Base-by-base conservation (phyloP, 2,888 invertebrate species). In the Resseliella maxima region DNA sequence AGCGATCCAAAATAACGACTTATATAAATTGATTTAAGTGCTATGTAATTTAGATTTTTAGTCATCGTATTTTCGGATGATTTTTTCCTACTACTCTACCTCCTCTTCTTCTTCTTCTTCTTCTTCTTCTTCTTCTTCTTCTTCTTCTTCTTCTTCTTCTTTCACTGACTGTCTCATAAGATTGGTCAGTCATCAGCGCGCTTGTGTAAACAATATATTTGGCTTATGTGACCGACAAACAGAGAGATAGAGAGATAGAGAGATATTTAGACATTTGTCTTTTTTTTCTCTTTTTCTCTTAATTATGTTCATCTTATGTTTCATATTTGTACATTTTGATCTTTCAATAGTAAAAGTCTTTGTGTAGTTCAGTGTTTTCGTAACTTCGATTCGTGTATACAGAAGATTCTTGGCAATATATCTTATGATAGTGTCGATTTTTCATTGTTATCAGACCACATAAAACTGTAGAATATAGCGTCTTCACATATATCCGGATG, bases 1-100 rank as follows among this genome's bases (percentile, higher is more conserved):
- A 59, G 41, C 59, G 24, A 2, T 59, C 12, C 24, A 15, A 59
- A 59, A 24, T 59, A 59, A 59, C 59, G 59, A 72, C 35, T 27
- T 35, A 72, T 72, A 35, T 31, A 72, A 72, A 72, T 31, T 72
- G 72, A 72, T 83, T 38, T 83, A 35, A 72, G 72, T 72, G 72
- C 72, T 72, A 31, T 72, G 72, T 72, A 72, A 72, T 72, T 72
- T 27, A 35, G 72, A 10, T 38, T 83, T 38, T n/a, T 21, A 38
- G 21, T 83, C 8, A 0, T 35, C n/a, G 2, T 72, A 0, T 54
- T n/a, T n/a, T n/a, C n/a, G n/a, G n/a, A n/a, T n/a, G n/a, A n/a
- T n/a, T n/a, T n/a, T n/a, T n/a, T n/a, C n/a, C n/a, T n/a, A n/a
- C n/a, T n/a, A n/a, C n/a, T n/a, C n/a, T n/a, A n/a, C n/a, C n/a